Evolutionary conservation across 2,888 invertebrate species (phyloP).

Genomic region (Norana najaformis): DNA sequence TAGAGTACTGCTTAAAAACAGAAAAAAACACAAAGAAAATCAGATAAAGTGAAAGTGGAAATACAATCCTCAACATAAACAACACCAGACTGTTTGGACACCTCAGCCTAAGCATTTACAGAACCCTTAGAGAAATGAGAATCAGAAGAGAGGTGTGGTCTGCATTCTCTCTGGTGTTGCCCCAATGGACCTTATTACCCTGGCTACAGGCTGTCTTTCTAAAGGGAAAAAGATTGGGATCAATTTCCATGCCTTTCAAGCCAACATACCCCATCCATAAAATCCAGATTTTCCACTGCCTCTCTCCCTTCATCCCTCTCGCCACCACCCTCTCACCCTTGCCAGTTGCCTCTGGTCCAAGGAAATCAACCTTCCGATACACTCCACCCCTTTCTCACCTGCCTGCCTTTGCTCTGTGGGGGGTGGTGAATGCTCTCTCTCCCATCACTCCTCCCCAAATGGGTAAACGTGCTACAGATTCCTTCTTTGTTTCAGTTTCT

Average conservation of each 20-base stretch:
- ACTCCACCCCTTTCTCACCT: background rate
- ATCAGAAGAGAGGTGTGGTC: background rate
- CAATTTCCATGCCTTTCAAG: no score
- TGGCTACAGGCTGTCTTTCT: background rate
- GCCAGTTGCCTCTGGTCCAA: no score
- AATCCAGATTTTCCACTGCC: no score
- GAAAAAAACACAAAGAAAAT: background rate
- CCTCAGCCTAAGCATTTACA: background rate
- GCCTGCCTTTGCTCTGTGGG: background rate
- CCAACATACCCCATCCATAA: background rate
- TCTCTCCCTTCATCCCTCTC: no score
- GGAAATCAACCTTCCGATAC: no score
- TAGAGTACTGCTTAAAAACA: background rate
- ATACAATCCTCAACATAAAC: background rate
- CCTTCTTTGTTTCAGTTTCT: background rate
- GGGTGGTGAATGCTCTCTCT: background rate
- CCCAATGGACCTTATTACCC: background rate
- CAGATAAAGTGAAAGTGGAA: background rate
- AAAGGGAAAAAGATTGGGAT: background rate
- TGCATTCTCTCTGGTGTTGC: background rate
- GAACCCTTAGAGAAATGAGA: background rate
- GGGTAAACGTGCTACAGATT: background rate
- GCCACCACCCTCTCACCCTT: no score
- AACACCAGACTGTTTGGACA: background rate
- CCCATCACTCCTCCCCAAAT: background rate